Percentiles rank a stretch among this genome's conserved stretches.
phyloP scores from a whole-genome alignment of 1,140 invertebrate species.

The Homarus americanus region DNA sequence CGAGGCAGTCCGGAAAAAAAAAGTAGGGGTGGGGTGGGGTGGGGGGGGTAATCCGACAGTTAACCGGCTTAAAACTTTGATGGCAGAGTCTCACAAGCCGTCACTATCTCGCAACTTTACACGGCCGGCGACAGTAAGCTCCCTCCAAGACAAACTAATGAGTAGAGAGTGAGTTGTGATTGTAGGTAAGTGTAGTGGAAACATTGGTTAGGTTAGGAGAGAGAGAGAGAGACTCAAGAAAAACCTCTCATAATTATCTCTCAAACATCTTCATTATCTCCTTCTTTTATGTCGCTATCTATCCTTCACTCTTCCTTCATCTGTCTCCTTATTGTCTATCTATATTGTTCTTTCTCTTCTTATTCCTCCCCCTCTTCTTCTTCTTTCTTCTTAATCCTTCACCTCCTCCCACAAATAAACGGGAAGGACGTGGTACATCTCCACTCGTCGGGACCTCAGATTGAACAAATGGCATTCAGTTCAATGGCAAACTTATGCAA shows the following conservation, averaged over 20 bases:
- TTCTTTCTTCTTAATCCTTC: background rate
- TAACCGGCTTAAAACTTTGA: slow-evolving; percentile 21
- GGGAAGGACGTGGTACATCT: too few relatives aligned
- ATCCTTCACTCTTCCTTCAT: too few relatives aligned
- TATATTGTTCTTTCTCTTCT: background rate
- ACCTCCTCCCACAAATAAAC: too few relatives aligned
- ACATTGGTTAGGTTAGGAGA: background rate
- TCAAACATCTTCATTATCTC: too few relatives aligned
- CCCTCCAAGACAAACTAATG: background rate
- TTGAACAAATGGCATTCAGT: too few relatives aligned
- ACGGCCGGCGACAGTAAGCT: background rate
- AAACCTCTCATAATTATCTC: background rate
- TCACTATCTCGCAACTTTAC: background rate
- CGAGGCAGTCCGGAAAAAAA: background rate
- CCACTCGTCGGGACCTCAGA: too few relatives aligned
- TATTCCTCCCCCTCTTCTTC: background rate
- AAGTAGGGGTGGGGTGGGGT: too few relatives aligned
- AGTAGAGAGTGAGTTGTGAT: background rate
- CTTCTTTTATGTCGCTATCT: too few relatives aligned
- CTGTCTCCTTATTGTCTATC: too few relatives aligned
- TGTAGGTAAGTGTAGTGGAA: background rate
- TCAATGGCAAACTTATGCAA: too few relatives aligned
- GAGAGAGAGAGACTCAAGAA: background rate
- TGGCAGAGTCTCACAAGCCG: background rate
- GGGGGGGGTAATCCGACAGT: background rate